Conservation (phyloP, 2,888 invertebrate species). For the Caenorhabditis japonica region DNA sequence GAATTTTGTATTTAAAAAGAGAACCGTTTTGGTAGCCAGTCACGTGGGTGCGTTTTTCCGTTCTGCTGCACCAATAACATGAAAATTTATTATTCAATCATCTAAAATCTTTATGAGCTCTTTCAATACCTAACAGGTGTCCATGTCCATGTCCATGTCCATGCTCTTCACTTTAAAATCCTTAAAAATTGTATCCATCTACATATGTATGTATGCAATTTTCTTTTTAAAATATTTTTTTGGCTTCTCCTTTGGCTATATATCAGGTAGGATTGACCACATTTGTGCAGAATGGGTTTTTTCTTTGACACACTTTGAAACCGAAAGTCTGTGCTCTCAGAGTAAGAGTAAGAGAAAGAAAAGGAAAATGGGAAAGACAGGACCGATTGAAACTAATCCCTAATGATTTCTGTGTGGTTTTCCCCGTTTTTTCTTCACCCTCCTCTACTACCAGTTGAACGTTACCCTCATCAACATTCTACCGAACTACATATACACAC, state of each 20-base stretch:
- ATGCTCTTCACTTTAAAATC: too few relatives aligned
- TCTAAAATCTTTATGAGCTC: slow-evolving; percentile 28
- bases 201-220: neutral
- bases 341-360: slow-evolving; percentile 24
- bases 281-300: slow-evolving; percentile 3
- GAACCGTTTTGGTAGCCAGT: too few relatives aligned
- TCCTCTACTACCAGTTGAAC: slow-evolving; percentile 39
- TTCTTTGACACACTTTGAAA: neutral
- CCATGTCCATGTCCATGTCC: slow-evolving; percentile 22
- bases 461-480: neutral
- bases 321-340: neutral
- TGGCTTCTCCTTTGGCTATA: slow-evolving; percentile 27
- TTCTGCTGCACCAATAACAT: too few relatives aligned
- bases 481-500: neutral
- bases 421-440: slow-evolving; percentile 8
- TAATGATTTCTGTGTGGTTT: slow-evolving; percentile 8
- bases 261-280: slow-evolving; percentile 38
- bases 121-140: slow-evolving; percentile 44
- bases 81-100: slow-evolving; percentile 13
- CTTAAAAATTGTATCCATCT: neutral
- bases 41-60: too few relatives aligned
- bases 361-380: slow-evolving; percentile 16
- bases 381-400: slow-evolving; percentile 52
- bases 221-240: slow-evolving; percentile 18
- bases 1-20: neutral